Percentiles rank a stretch among this genome's conserved stretches.
Evolutionary conservation across 2,888 invertebrate species (phyloP).

Genomic region (Gnatocerus cornutus): DNA sequence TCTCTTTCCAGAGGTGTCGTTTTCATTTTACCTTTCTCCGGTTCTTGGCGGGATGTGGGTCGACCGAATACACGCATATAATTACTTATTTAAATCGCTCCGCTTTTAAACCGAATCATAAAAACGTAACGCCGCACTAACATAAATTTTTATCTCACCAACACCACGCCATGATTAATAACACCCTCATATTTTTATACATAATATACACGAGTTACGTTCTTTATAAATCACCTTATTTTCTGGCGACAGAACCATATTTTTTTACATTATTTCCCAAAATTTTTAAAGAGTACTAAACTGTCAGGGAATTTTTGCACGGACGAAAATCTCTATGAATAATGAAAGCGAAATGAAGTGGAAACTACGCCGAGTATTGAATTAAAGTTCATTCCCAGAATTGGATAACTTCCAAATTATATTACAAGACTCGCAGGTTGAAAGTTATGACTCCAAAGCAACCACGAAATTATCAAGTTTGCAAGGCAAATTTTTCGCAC

Average conservation of each 20-base stretch:
- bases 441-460: slow-evolving; percentile 1
- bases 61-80: slow-evolving; percentile 35
- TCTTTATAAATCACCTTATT: slow-evolving; percentile 23
- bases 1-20: slow-evolving; percentile 56
- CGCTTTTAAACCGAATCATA: slow-evolving; percentile 32
- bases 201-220: slow-evolving; percentile 8
- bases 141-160: slow-evolving; percentile 36
- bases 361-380: slow-evolving; percentile 11
- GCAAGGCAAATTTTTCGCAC: slow-evolving; percentile 1
- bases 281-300: slow-evolving; percentile 2
- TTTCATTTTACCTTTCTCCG: slow-evolving; percentile 58
- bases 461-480: slow-evolving; percentile 9
- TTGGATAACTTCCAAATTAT: slow-evolving; percentile 36
- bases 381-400: slow-evolving; percentile 21
- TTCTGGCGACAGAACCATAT: slow-evolving; percentile 2
- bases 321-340: slow-evolving; percentile 1
- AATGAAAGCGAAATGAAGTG: slow-evolving; percentile 9
- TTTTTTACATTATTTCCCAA: slow-evolving; percentile 12
- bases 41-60: slow-evolving; percentile 41
- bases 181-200: slow-evolving; percentile 18
- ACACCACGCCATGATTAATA: slow-evolving; percentile 24
- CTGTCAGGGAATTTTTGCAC: slow-evolving; percentile 8
- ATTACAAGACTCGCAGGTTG: slow-evolving; percentile 7
- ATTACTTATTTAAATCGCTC: slow-evolving; percentile 43
- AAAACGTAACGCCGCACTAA: slow-evolving; percentile 24